Percentiles rank a stretch among this genome's conserved stretches.
Conservation (phyloP, 64 coral and sea anemone species). For the Stylophora pistillata region DNA sequence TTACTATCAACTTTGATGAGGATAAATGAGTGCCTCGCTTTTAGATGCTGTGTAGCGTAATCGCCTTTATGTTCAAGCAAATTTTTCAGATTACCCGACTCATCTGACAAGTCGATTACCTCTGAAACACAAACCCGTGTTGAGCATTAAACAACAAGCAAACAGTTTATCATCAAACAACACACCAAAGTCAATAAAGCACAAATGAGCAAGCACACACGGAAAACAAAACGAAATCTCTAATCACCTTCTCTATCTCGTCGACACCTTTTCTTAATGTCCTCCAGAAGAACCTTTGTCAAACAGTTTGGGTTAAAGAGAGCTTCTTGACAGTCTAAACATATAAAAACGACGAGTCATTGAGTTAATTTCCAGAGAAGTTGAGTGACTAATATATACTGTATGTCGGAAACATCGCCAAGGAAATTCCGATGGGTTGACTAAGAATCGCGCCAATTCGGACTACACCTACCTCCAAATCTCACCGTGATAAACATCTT, state of each 20-base stretch:
- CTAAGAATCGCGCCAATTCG: background rate
- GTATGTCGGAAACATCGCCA: no score
- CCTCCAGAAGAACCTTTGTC: constrained; percentile 75
- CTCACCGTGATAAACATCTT: constrained; percentile 70
- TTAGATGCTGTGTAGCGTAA: constrained; percentile 68
- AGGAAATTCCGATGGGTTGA: background rate
- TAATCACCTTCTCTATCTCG: constrained; percentile 59
- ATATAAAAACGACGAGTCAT: background rate
- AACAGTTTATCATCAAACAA: background rate
- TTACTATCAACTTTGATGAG: constrained; percentile 91
- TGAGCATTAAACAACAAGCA: no score
- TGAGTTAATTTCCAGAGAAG: background rate
- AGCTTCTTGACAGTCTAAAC: constrained; percentile 75
- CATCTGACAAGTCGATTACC: constrained; percentile 83
- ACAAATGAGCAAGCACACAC: background rate
- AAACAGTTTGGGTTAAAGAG: constrained; percentile 92
- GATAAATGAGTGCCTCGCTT: constrained; percentile 69
- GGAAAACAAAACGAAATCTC: background rate
- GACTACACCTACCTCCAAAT: constrained; percentile 46
- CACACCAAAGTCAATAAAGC: background rate
- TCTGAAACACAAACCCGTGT: constrained; percentile 48
- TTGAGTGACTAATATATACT: background rate
- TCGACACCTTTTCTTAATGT: constrained; percentile 83
- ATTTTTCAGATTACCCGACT: constrained; percentile 81
- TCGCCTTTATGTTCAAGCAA: constrained; percentile 61